Base-by-base conservation (phyloP, 2,797 vertebrate genomes). In the Chaenodraco wilsoni region DNA sequence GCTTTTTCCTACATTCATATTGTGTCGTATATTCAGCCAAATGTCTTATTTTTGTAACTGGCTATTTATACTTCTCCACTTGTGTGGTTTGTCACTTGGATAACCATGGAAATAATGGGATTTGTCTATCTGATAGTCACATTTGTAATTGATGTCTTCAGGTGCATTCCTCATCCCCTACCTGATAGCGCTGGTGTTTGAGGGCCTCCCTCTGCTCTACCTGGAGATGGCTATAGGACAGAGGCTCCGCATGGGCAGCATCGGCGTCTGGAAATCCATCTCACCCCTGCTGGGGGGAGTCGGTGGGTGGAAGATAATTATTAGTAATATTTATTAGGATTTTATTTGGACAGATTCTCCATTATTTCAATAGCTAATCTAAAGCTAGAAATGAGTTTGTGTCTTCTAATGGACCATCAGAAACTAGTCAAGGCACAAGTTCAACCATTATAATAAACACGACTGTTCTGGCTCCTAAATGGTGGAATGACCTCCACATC, bases 101-200 rank as follows among this genome's bases (percentile, higher is more conserved):
- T 40, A 27, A 27, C 27, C 27, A 27, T 27, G 27, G 33, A 37
- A 37, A 37, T 37, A 9, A 37, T 37, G 33, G 7, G 33, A 37
- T 37, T 37, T 7, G 23, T 46, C 40, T 50, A 61, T 50, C 31
- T 57, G 23, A 44, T 11, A 46, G 9, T 21, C 66, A 31, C 84
- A 60, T 75, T n/a, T 76, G 69, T 21, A 37, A 55, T 48, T 23
- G 2, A 1, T 63, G 33, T 76, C 62, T 64, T 3, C 86, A 98
- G 97, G 97, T 10, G 96, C 97, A 8, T 98, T 98, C 92, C 94
- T 98, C 83, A 95, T 98, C 62, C 97, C 97, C 0, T 98, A 98
- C 78, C 13, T 95, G 77, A 87, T 97, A 0, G 96, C 96, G 0
- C 88, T 98, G 84, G 83, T 96, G 77, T 95, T 97, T 0, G 93